Evolutionary conservation across 2,888 invertebrate species (phyloP).

Genomic region (Argyra leucocephala): DNA sequence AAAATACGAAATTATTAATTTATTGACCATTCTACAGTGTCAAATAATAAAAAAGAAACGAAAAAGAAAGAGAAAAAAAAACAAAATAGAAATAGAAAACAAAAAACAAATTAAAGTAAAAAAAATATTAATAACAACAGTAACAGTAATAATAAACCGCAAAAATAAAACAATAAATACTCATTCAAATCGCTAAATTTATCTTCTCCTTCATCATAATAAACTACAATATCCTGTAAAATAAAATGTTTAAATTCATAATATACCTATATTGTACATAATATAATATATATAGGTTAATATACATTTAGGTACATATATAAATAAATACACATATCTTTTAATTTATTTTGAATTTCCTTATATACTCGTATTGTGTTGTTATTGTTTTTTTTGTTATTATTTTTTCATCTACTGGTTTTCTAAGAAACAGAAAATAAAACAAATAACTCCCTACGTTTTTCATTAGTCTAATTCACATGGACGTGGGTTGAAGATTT

Average conservation of each 20-base stretch:
- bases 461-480: neutral
- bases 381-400: neutral
- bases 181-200: constrained; percentile 6
- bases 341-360: no score
- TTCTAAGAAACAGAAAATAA: no score
- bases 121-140: neutral
- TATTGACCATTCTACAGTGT: constrained; percentile 1
- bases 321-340: no score
- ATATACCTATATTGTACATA: neutral
- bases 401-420: neutral
- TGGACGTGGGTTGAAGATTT: neutral
- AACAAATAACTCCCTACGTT: neutral
- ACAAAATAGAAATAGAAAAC: neutral
- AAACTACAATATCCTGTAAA: neutral
- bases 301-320: no score
- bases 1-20: neutral
- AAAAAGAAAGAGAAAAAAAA: neutral
- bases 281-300: no score
- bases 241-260: no score
- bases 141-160: neutral
- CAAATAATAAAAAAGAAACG: neutral
- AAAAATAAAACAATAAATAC: neutral
- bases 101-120: neutral
- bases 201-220: neutral
- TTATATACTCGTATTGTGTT: no score